Conservation (phyloP, 2,113 vertebrate species). For the Petroica traversi region DNA sequence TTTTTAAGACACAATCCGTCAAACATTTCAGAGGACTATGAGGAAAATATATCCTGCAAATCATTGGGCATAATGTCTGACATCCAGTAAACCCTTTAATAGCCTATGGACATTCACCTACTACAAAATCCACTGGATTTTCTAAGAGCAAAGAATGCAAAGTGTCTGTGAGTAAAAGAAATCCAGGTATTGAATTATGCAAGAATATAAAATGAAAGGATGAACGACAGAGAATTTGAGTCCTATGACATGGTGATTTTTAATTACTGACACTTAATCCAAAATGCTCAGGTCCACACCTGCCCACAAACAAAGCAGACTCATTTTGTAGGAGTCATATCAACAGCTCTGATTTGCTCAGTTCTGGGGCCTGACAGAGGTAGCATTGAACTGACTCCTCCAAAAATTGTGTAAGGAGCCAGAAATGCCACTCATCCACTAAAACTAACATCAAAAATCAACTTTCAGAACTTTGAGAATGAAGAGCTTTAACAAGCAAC, state of each 20-base stretch:
- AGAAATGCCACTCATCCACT: not conserved
- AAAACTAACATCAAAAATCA: not conserved
- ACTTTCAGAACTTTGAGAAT: not conserved
- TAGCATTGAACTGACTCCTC: not conserved
- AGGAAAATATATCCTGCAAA: conserved; percentile 48
- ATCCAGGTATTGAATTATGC: not conserved
- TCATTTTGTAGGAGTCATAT: not conserved
- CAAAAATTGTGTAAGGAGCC: not conserved
- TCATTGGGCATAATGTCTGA: conserved; percentile 36
- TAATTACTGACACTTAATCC: not conserved
- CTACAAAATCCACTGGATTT: not conserved
- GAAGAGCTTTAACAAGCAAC: not conserved
- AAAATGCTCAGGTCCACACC: not conserved
- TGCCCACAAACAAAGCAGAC: not conserved
- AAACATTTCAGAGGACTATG: conserved; percentile 48
- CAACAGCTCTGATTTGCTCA: not conserved
- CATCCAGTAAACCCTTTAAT: not conserved
- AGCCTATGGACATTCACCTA: not conserved
- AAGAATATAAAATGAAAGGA: not conserved
- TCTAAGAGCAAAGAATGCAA: not conserved
- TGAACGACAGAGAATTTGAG: not conserved
- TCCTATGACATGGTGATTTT: not conserved
- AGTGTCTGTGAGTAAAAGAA: not conserved
- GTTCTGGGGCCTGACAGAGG: not conserved
- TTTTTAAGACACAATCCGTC: conserved; percentile 71